phyloP scores from a whole-genome alignment of 2,888 invertebrate species.

The Creontiades dilutus region DNA sequence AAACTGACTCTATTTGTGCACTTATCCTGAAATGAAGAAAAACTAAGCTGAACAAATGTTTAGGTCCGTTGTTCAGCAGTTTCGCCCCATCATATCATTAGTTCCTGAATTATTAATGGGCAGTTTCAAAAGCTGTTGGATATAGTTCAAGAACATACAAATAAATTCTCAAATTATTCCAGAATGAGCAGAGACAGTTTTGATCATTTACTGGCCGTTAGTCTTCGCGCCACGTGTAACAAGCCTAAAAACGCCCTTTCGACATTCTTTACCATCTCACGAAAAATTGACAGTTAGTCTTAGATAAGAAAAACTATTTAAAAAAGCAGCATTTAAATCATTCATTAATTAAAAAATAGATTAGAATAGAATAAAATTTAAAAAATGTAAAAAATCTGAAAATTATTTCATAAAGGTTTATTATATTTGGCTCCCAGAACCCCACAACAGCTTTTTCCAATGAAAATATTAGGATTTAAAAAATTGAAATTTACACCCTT shows the following conservation, averaged over 20 bases:
- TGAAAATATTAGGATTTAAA: too few species aligned
- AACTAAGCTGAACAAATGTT: neutral
- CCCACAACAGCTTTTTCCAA: too few species aligned
- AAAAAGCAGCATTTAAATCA: neutral
- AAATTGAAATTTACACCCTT: too few species aligned
- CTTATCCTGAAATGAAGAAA: neutral
- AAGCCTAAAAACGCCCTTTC: neutral
- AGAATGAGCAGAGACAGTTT: slow-evolving; percentile 14
- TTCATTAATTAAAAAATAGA: neutral
- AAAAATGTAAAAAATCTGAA: too few species aligned
- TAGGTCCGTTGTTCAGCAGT: too few species aligned
- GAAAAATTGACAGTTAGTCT: neutral
- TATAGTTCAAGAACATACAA: slow-evolving; percentile 17
- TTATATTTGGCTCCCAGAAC: too few species aligned
- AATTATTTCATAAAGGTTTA: too few species aligned
- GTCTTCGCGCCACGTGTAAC: slow-evolving; percentile 2
- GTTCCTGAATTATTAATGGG: neutral
- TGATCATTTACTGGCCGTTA: neutral
- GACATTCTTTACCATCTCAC: neutral
- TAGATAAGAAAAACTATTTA: neutral
- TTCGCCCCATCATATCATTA: slow-evolving; percentile 19
- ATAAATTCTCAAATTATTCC: slow-evolving; percentile 13
- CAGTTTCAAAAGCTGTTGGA: slow-evolving; percentile 42
- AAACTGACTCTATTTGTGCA: slow-evolving; percentile 20
- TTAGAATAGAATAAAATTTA: too few species aligned